phyloP scores from a whole-genome alignment of 1,140 invertebrate genomes.

The Dinothrombium tinctorium region DNA sequence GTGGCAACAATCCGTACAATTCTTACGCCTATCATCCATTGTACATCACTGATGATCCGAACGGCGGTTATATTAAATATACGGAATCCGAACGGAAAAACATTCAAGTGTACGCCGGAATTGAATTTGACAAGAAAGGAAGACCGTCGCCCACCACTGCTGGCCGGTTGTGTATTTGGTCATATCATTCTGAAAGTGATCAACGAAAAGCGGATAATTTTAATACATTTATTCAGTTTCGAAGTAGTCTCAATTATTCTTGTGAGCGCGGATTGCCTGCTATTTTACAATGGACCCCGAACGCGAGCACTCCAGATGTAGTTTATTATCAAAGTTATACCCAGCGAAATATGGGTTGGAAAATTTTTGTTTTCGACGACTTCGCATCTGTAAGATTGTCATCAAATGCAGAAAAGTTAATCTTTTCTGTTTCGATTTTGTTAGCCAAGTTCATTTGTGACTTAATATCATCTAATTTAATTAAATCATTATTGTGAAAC shows the following conservation, averaged over 20 bases:
- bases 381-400: no score
- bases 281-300: slow-evolving; percentile 53
- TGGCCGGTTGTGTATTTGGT: slow-evolving; percentile 47
- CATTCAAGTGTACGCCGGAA: slow-evolving; percentile 54
- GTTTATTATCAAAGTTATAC: slow-evolving; percentile 87
- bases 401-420: no score
- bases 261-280: slow-evolving; percentile 22
- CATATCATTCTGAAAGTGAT: slow-evolving; percentile 36
- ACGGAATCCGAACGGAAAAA: slow-evolving; percentile 35
- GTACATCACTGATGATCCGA: slow-evolving; percentile 63
- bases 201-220: slow-evolving; percentile 41
- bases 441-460: no score
- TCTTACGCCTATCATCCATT: slow-evolving; percentile 68
- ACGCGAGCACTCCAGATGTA: slow-evolving; percentile 65
- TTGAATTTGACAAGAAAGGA: slow-evolving; percentile 53
- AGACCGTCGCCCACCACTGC: slow-evolving; percentile 22
- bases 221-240: slow-evolving; percentile 10
- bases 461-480: no score
- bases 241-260: slow-evolving; percentile 10
- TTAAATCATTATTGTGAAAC: no score
- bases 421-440: no score
- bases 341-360: slow-evolving; percentile 71
- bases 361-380: slow-evolving; percentile 52
- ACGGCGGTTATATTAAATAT: slow-evolving; percentile 50
- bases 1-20: slow-evolving; percentile 55